Evolutionary conservation across 2,888 invertebrate species (phyloP).

Genomic region (Peribatodes rhomboidaria): DNA sequence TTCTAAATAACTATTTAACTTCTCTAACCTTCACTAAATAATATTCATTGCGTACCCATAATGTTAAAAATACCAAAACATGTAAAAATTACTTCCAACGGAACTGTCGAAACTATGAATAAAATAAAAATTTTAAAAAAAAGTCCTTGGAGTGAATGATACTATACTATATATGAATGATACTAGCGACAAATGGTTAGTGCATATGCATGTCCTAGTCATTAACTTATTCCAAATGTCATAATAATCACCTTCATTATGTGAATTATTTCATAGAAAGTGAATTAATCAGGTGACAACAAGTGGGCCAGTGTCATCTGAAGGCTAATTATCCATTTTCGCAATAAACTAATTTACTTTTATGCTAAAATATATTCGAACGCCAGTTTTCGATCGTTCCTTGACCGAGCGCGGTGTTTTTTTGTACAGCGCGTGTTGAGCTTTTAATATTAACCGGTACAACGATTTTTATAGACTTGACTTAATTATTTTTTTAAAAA

Average conservation of each 20-base stretch:
- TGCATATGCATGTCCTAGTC: not conserved
- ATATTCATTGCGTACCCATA: not conserved
- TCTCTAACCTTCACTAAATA: not conserved
- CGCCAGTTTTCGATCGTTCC: constrained; percentile 58
- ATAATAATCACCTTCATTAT: constrained; percentile 16
- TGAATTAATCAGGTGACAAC: constrained; percentile 28
- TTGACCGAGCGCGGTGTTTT: constrained; percentile 50
- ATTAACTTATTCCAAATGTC: constrained; percentile 2
- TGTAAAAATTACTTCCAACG: constrained; percentile 12
- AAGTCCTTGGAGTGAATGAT: constrained; percentile 1
- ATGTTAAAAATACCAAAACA: too few species aligned
- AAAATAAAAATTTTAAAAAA: not conserved
- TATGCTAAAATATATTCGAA: constrained; percentile 50
- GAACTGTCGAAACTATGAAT: constrained; percentile 13
- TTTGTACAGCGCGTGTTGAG: constrained; percentile 10
- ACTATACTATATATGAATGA: too few species aligned
- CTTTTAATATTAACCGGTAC: constrained; percentile 12
- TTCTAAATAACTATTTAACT: too few species aligned
- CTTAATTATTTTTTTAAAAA: not conserved
- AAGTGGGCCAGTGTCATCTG: constrained; percentile 55
- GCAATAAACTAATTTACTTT: constrained; percentile 64
- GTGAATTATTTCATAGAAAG: constrained; percentile 34
- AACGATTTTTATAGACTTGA: not conserved
- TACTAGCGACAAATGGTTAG: too few species aligned
- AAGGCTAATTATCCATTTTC: constrained; percentile 60